These are phyloP conservation scores for Sinhomidia bicolor DNA, from an alignment of 2,888 invertebrate species.

Conservation along the genomic window DNA sequence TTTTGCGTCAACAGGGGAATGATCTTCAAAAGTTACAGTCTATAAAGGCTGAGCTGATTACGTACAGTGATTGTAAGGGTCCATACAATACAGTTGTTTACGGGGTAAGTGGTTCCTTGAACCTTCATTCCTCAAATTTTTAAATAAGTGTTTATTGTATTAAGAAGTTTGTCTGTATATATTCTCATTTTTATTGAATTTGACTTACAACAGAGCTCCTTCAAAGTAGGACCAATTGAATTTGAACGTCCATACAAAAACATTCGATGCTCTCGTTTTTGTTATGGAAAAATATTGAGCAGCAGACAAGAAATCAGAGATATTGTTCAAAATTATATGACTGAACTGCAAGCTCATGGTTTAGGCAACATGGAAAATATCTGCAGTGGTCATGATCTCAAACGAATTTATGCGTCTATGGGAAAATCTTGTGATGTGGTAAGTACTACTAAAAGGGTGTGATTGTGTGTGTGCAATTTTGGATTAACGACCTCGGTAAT, in stretches of 20 bases:
- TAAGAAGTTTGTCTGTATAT: neutral
- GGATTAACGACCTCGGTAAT: too few relatives aligned
- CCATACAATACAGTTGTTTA: conserved; percentile 45
- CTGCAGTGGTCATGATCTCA: conserved; percentile 36
- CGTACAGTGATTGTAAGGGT: neutral
- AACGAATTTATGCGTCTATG: conserved; percentile 49
- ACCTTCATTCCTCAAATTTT: too few relatives aligned
- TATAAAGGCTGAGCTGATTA: conserved; percentile 21
- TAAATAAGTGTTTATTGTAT: neutral
- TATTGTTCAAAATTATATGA: neutral
- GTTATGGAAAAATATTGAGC: conserved; percentile 44
- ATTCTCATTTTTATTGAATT: neutral
- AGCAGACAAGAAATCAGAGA: conserved; percentile 24
- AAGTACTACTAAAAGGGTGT: neutral
- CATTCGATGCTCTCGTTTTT: conserved; percentile 75
- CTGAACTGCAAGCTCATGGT: conserved; percentile 23
- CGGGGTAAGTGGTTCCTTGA: conserved; percentile 55
- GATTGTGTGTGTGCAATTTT: too few relatives aligned
- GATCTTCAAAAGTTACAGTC: conserved; percentile 25
- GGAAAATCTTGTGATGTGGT: conserved; percentile 49
- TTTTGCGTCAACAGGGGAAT: neutral
- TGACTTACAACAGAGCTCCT: neutral
- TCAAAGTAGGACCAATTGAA: conserved; percentile 40
- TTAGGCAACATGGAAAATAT: conserved; percentile 35
- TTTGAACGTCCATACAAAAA: conserved; percentile 66